phyloP scores from a whole-genome alignment of 2,888 invertebrate genomes.

The Phyllotreta cruciferae region DNA sequence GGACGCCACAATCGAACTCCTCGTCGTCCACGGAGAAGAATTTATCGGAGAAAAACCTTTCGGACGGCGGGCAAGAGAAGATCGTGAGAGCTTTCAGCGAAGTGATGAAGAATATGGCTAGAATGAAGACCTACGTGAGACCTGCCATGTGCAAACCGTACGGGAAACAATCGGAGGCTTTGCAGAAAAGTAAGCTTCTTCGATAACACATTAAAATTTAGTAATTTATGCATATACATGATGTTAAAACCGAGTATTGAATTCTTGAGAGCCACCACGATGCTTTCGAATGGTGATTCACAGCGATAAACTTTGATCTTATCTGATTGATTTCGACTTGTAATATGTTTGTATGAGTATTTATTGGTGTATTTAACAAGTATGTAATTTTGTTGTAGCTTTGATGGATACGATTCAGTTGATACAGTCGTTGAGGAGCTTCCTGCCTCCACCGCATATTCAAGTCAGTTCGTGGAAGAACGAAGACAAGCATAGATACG shows the following conservation, averaged over 20 bases:
- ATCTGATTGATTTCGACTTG: conserved; percentile 45
- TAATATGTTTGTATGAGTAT: background rate
- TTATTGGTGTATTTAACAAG: background rate
- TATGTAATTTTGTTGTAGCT: conserved; percentile 64
- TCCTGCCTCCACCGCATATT: conserved; percentile 86
- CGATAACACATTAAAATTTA: background rate
- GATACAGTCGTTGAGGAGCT: conserved; percentile 84
- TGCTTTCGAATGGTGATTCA: conserved; percentile 53
- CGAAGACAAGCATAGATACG: conserved; percentile 73
- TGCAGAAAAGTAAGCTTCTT: conserved; percentile 79
- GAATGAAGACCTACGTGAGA: conserved; percentile 87
- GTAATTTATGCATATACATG: conserved; percentile 29
- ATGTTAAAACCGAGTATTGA: conserved; percentile 54
- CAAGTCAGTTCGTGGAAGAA: conserved; percentile 91
- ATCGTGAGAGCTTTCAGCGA: conserved; percentile 85
- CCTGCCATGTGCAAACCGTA: conserved; percentile 92
- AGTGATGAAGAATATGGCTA: conserved; percentile 86
- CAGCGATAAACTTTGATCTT: conserved; percentile 53
- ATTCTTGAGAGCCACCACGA: conserved; percentile 51
- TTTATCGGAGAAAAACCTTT: conserved; percentile 52
- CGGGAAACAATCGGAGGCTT: conserved; percentile 87
- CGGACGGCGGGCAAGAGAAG: conserved; percentile 78
- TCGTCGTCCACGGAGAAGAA: conserved; percentile 20
- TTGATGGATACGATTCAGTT: conserved; percentile 86
- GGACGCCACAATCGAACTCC: conserved; percentile 57